Evolutionary conservation across 2,888 invertebrate genomes (phyloP), one percentile per base, ranked within the genome.

Genomic region (Amiota mariae): DNA sequence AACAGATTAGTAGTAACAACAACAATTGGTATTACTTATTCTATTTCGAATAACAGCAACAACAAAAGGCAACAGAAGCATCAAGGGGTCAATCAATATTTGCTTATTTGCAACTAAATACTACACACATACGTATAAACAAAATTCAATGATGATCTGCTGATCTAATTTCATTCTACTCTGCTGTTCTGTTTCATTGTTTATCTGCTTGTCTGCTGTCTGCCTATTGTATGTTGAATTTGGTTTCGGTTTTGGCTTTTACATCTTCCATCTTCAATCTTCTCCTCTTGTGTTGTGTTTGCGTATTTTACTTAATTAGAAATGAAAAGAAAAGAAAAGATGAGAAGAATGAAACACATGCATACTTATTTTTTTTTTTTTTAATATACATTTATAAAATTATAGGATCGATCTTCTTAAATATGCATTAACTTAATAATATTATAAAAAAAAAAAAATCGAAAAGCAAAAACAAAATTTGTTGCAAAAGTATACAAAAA

Each of bases 1-100:
- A 61, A 61, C 10, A 12, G 54, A 57, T n/a, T 11, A 8, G 61
- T 13, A 20, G 61, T 20, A 59, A 59, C 59, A 59, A 59, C 59
- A 59, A 59, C 59, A 59, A 59, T 15, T 15, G 18, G 2, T 20
- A 13, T 18, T 20, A 20, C 4, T 56, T 13, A 20, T 20, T 20
- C 1, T 59, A 59, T 18, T 18, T 6, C 56, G n/a, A 59, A 59
- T 20, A 59, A 59, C 10, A 59, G 12, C 10, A 59, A 20, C 1
- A 18, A n/a, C n/a, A n/a, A n/a, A 59, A 15, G 15, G 2, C 15
- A n/a, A 61, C 4, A 61, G 2, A 4, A 61, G 10, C 20, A 36
- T 13, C 4, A 51, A 24, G 24, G 24, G 24, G 1, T 24, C 24
- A 54, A 24, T 24, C 54, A 54, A 54, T n/a, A 51, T 51, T 51